Conservation (phyloP, 1,140 invertebrate genomes). For the Pentalonia nigronervosa region DNA sequence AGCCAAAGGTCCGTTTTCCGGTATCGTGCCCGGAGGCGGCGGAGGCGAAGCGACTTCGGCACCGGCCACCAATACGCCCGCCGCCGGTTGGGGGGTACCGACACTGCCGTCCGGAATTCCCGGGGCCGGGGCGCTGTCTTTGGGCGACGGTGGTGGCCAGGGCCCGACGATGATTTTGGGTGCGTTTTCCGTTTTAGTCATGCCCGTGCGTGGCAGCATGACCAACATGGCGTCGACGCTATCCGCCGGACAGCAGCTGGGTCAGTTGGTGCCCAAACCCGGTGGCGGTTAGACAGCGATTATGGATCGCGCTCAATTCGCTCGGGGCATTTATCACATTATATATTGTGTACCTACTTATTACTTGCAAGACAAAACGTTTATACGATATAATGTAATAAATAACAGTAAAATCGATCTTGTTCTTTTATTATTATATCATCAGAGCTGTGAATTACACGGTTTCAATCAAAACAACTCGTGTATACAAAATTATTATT, state of each 20-base stretch:
- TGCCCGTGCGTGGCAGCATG: background rate
- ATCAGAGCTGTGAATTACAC: too few species aligned
- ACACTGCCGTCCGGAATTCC: background rate
- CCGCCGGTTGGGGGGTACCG: background rate
- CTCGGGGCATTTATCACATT: background rate
- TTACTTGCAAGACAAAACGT: background rate
- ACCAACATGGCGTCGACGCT: conserved; percentile 19
- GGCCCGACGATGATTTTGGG: background rate
- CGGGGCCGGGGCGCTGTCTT: background rate
- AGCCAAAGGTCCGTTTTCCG: conserved; percentile 27
- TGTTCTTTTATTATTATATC: background rate
- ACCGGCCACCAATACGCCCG: background rate
- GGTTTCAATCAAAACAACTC: too few species aligned
- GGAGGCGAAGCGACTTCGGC: background rate
- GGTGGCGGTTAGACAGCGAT: background rate
- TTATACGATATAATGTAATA: background rate
- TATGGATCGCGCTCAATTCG: background rate
- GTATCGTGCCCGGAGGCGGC: background rate
- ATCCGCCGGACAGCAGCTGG: conserved; percentile 31
- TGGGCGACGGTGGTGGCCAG: background rate
- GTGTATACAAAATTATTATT: too few species aligned
- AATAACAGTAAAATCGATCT: background rate
- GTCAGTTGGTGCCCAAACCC: conserved; percentile 17
- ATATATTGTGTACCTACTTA: background rate
- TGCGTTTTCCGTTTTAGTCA: background rate